These are phyloP conservation scores for Bombus waltoni DNA, from an alignment of 1,140 invertebrate genomes.

Conservation along the genomic window DNA sequence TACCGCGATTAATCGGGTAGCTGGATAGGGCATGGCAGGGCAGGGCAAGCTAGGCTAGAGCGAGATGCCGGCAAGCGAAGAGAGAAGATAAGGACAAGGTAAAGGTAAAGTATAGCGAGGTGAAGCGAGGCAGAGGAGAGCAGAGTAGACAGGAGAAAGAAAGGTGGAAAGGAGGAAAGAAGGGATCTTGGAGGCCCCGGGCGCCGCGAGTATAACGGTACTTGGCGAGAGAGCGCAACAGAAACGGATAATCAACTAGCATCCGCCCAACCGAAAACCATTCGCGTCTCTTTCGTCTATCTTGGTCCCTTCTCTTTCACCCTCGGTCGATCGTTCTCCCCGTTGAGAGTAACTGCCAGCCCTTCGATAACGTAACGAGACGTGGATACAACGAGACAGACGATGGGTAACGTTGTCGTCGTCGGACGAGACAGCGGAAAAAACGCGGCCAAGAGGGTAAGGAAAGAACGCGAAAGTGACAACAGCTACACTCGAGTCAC, in stretches of 20 bases:
- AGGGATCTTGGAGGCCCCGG: conserved; percentile 56
- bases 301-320: not conserved
- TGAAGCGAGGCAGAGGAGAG: not conserved
- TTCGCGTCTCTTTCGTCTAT: conserved; percentile 23
- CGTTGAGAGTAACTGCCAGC: not conserved
- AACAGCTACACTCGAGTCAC: not conserved
- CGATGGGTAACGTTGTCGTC: too few relatives aligned
- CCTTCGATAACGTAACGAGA: not conserved
- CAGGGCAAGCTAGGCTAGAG: conserved; percentile 11
- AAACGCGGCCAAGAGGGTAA: not conserved
- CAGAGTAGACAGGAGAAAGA: not conserved
- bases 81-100: not conserved
- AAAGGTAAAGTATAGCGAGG: not conserved
- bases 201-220: conserved; percentile 67
- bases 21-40: conserved; percentile 42
- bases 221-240: conserved; percentile 52
- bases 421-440: too few relatives aligned
- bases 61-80: conserved; percentile 8
- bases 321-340: not conserved
- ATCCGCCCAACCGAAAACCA: conserved; percentile 62
- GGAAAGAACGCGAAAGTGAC: not conserved
- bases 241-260: conserved; percentile 53
- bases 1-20: conserved; percentile 34
- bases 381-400: too few relatives aligned
- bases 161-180: conserved; percentile 31